Conservation (phyloP, 2,888 invertebrate genomes). For the Choristoneura rosaceana region DNA sequence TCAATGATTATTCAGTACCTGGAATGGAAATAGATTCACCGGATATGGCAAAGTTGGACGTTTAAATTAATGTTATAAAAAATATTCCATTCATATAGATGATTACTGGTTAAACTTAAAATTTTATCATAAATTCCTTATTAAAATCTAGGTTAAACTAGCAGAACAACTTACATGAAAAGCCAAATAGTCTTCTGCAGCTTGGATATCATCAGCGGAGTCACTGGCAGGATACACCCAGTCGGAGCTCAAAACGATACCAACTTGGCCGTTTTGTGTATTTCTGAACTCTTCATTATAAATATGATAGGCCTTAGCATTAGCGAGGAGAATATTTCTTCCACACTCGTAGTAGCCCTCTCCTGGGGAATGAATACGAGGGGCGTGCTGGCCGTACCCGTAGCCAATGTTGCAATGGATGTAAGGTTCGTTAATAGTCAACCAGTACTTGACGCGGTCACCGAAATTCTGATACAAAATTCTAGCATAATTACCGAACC, state of each 20-base stretch:
- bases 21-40: too few species aligned
- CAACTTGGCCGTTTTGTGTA: constrained; percentile 16
- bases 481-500: constrained; percentile 65
- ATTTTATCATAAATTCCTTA: too few species aligned
- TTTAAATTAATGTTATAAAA: too few species aligned
- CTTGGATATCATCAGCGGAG: constrained; percentile 22
- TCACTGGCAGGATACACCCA: constrained; percentile 23
- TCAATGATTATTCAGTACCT: too few species aligned
- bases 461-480: constrained; percentile 78
- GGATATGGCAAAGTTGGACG: too few species aligned
- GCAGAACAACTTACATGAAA: constrained; percentile 26
- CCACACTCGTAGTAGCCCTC: constrained; percentile 24
- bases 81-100: too few species aligned
- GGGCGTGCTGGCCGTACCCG: constrained; percentile 45
- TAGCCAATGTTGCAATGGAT: constrained; percentile 60
- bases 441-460: constrained; percentile 85
- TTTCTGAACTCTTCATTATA: constrained; percentile 51
- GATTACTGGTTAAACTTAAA: too few species aligned
- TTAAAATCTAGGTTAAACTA: neutral
- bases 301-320: constrained; percentile 65
- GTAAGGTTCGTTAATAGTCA: constrained; percentile 88
- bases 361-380: constrained; percentile 5
- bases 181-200: constrained; percentile 8
- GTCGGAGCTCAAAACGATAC: constrained; percentile 18
- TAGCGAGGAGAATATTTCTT: constrained; percentile 50